Evolutionary conservation across 1,140 invertebrate species (phyloP).

Genomic region (Planococcus citri): DNA sequence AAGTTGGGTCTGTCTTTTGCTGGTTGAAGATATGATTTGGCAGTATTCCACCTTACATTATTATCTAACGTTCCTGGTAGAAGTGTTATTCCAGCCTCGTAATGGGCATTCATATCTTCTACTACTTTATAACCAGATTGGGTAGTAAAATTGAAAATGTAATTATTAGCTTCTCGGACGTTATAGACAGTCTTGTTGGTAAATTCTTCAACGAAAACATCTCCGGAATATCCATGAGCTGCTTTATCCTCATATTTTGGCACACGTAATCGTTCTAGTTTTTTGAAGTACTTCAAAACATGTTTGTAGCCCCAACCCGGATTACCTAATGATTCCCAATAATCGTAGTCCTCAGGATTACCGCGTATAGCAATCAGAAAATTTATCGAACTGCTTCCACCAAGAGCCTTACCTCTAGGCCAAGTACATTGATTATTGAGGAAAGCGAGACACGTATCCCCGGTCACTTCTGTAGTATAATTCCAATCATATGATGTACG

Average conservation of each 20-base stretch:
- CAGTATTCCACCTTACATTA: slow-evolving; percentile 54
- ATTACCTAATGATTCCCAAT: slow-evolving; percentile 55
- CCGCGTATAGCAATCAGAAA: slow-evolving; percentile 78
- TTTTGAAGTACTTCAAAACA: slow-evolving; percentile 52
- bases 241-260: slow-evolving; percentile 33
- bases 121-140: slow-evolving; percentile 70
- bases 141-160: slow-evolving; percentile 74
- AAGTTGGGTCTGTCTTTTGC: slow-evolving; percentile 41
- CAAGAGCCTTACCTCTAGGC: slow-evolving; percentile 48
- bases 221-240: background rate
- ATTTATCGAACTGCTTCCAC: slow-evolving; percentile 67
- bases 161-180: slow-evolving; percentile 43
- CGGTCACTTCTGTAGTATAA: slow-evolving; percentile 40
- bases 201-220: background rate
- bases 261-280: slow-evolving; percentile 44
- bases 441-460: slow-evolving; percentile 40
- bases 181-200: background rate
- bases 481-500: slow-evolving; percentile 50
- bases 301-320: slow-evolving; percentile 52
- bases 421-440: slow-evolving; percentile 40
- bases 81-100: background rate
- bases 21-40: slow-evolving; percentile 38
- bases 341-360: slow-evolving; percentile 57
- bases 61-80: slow-evolving; percentile 42
- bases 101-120: background rate